These are phyloP conservation scores for Pygoscelis adeliae DNA, from an alignment of 2,113 vertebrate species.

Conservation along the genomic window DNA sequence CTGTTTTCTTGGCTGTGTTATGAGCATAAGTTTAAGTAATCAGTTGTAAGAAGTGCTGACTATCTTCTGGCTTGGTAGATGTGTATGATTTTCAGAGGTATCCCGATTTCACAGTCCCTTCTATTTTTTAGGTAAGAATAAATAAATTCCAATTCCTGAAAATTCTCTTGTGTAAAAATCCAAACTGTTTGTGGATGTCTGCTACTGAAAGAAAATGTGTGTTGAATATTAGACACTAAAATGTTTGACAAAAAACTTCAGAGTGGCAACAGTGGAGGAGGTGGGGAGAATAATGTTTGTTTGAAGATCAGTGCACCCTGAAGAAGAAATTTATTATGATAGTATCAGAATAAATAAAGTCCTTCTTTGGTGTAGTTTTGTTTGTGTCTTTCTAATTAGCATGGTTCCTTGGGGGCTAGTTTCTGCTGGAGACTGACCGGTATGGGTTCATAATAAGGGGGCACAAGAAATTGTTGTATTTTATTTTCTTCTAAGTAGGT, in stretches of 20 bases:
- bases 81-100: background rate
- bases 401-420: background rate
- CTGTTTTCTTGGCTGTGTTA: background rate
- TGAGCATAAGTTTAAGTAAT: background rate
- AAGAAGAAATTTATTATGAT: conserved; percentile 55
- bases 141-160: background rate
- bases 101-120: background rate
- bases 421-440: conserved; percentile 15
- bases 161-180: background rate
- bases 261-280: background rate
- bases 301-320: conserved; percentile 53
- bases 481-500: background rate
- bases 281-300: conserved; percentile 29
- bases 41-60: background rate
- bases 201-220: background rate
- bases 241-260: background rate
- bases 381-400: conserved; percentile 53
- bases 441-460: background rate
- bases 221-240: background rate
- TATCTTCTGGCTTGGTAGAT: background rate
- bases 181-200: background rate
- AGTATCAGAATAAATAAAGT: conserved; percentile 54
- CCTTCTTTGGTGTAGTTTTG: conserved; percentile 11
- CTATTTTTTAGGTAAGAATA: background rate
- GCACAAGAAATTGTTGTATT: background rate